phyloP scores from a whole-genome alignment of 2,888 invertebrate genomes.

The Galeopsomyia nigrocyanea region DNA sequence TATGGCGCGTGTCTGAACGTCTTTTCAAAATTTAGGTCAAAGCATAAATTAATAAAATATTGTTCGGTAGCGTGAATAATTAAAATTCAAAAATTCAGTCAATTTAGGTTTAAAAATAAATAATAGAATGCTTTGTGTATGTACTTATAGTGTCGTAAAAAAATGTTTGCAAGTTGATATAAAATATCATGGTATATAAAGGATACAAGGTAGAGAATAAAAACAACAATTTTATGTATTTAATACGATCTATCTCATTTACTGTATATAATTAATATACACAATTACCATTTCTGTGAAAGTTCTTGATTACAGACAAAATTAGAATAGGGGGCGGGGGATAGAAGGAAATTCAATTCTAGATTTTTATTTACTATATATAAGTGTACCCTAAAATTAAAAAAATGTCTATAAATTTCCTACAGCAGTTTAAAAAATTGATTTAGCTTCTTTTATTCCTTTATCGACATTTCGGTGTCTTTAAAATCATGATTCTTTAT shows the following conservation, averaged over 20 bases:
- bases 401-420: slow-evolving; percentile 50
- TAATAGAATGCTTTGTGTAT: slow-evolving; percentile 1
- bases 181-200: slow-evolving; percentile 35
- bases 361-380: slow-evolving; percentile 42
- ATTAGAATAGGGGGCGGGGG: slow-evolving; percentile 46
- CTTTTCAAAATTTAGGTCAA: too few species aligned
- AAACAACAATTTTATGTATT: slow-evolving; percentile 44
- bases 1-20: too few species aligned
- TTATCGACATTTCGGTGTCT: slow-evolving; percentile 49
- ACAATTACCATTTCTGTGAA: slow-evolving; percentile 50
- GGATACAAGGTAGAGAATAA: slow-evolving; percentile 21
- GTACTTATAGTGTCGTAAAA: slow-evolving; percentile 12
- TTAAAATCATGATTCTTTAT: slow-evolving; percentile 48
- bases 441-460: slow-evolving; percentile 43
- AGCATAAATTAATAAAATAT: too few species aligned
- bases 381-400: slow-evolving; percentile 50
- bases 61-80: background rate
- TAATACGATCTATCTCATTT: slow-evolving; percentile 50
- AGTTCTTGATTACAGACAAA: slow-evolving; percentile 50
- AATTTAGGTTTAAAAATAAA: slow-evolving; percentile 12
- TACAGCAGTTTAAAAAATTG: slow-evolving; percentile 50
- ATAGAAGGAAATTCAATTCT: slow-evolving; percentile 50
- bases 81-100: slow-evolving; percentile 6
- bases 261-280: slow-evolving; percentile 50
- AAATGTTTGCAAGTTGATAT: background rate